Evolutionary conservation across 2,113 vertebrate genomes (phyloP).

Genomic region (Emydura subglobosa): DNA sequence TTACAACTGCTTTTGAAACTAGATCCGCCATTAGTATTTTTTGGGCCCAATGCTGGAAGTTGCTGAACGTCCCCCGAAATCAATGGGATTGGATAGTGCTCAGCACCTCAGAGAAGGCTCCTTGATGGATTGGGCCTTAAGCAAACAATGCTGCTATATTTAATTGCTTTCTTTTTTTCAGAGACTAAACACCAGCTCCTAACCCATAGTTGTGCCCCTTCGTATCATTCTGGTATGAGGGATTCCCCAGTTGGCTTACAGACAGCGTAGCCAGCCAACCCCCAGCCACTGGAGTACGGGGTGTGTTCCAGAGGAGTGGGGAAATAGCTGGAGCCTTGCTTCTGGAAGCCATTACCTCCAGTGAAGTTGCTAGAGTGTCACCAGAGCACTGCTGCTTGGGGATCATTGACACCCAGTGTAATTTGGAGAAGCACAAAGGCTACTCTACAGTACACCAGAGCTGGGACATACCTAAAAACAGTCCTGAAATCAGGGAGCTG

Average conservation of each 20-base stretch:
- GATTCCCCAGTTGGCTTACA: not conserved
- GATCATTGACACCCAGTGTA: not conserved
- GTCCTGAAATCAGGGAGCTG: not conserved
- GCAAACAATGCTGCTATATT: not conserved
- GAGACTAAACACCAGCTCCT: not conserved
- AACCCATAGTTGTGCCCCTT: not conserved
- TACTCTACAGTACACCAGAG: not conserved
- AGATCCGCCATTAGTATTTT: not conserved
- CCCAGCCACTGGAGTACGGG: not conserved
- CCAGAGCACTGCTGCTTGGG: not conserved
- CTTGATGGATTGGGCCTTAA: not conserved
- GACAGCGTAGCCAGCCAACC: not conserved
- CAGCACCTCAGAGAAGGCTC: not conserved
- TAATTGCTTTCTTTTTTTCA: not conserved
- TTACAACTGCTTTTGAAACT: not conserved
- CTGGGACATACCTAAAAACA: not conserved
- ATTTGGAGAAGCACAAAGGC: not conserved
- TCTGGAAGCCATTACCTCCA: not conserved
- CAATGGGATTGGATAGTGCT: not conserved
- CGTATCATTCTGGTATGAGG: not conserved
- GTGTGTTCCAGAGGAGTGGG: not conserved
- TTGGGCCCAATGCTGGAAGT: not conserved
- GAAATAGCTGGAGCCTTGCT: not conserved
- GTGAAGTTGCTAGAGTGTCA: not conserved
- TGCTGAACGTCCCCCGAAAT: constrained; percentile 7